phyloP scores from a whole-genome alignment of 2,797 vertebrate genomes.

The Fistularia commersonii region DNA sequence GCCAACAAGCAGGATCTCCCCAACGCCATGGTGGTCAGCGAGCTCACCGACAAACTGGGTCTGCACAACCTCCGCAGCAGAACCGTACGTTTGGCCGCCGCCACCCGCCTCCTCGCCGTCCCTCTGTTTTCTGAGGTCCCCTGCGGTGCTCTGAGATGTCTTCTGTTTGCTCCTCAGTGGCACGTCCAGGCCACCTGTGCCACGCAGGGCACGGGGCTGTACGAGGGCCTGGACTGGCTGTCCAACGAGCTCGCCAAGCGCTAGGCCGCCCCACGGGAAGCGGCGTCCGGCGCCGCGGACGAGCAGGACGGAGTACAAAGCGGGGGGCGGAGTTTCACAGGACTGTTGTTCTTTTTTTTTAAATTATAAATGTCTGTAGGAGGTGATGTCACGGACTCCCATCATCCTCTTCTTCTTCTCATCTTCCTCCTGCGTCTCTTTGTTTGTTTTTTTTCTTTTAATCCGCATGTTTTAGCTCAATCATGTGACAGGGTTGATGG shows the following conservation, averaged over 20 bases:
- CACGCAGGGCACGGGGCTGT: conserved; percentile 82
- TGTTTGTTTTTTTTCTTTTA: conserved; percentile 58
- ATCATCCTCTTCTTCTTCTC: conserved; percentile 43
- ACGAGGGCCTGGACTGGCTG: conserved; percentile 85
- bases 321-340: conserved; percentile 27
- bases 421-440: conserved; percentile 21
- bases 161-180: conserved; percentile 69
- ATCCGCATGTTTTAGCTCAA: conserved; percentile 67
- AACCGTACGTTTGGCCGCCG: conserved; percentile 69
- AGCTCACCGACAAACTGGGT: conserved; percentile 84
- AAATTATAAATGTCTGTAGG: conserved; percentile 67
- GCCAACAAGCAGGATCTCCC: conserved; percentile 91
- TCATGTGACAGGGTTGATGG: conserved; percentile 30
- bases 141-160: neutral
- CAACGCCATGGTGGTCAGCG: conserved; percentile 82
- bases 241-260: conserved; percentile 79
- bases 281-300: conserved; percentile 6
- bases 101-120: conserved; percentile 8
- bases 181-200: conserved; percentile 84
- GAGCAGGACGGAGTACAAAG: conserved; percentile 31
- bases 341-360: conserved; percentile 46
- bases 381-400: conserved; percentile 68
- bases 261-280: conserved; percentile 45
- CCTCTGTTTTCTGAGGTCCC: neutral
- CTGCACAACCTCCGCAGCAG: conserved; percentile 76